Percentiles rank a stretch among this genome's conserved stretches.
phyloP scores from a whole-genome alignment of 2,113 vertebrate species.

The Microcebus tavaratra region DNA sequence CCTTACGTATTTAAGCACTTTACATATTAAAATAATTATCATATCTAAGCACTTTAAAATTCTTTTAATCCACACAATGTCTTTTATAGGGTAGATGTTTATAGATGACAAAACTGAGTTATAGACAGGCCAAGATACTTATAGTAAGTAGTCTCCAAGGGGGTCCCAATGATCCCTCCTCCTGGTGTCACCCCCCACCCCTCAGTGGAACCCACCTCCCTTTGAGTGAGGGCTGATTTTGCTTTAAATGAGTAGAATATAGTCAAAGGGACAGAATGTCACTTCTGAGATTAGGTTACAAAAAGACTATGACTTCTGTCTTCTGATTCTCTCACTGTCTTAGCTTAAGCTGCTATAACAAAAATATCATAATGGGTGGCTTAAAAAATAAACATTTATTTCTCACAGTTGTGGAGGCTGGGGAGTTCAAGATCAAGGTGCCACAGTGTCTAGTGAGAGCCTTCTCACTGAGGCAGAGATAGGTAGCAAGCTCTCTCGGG shows the following conservation, averaged over 20 bases:
- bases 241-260: not conserved
- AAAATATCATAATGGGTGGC: not conserved
- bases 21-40: not conserved
- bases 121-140: not conserved
- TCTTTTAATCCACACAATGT: not conserved
- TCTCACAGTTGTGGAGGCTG: not conserved
- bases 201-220: not conserved
- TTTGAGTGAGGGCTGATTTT: not conserved
- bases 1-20: not conserved
- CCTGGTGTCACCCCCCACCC: too few relatives aligned
- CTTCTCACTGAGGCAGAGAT: not conserved
- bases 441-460: too few relatives aligned
- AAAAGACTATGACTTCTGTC: not conserved
- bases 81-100: not conserved
- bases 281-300: not conserved
- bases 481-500: not conserved
- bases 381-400: not conserved
- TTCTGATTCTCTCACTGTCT: not conserved
- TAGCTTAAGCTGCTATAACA: not conserved
- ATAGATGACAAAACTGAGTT: not conserved
- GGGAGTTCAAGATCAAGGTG: not conserved
- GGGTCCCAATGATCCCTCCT: not conserved
- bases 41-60: not conserved
- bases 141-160: not conserved
- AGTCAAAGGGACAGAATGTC: not conserved